Conservation (phyloP, 2,113 vertebrate species). For the Chloropsis hardwickii region DNA sequence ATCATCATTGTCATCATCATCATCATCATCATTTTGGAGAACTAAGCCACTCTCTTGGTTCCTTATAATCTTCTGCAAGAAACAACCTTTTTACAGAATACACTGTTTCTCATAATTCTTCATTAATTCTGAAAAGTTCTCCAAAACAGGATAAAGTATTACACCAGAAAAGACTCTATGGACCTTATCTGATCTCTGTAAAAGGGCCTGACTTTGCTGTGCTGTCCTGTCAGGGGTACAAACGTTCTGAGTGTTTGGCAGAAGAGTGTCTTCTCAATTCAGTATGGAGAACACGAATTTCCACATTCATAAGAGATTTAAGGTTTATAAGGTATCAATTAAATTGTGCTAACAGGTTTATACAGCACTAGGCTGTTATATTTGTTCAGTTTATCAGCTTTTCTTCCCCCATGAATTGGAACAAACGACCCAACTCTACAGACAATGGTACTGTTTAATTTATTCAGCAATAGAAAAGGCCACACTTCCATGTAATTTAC, state of each 20-base stretch:
- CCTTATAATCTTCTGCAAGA: not conserved
- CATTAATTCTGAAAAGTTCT: not conserved
- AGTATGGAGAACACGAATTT: not conserved
- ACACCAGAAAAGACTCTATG: not conserved
- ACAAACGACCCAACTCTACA: not conserved
- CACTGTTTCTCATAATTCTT: not conserved
- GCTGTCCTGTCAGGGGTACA: not conserved
- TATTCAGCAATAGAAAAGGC: not conserved
- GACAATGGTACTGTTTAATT: not conserved
- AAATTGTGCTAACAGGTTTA: not conserved
- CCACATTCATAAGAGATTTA: slow-evolving; percentile 8
- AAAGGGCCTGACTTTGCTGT: not conserved
- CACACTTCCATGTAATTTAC: not conserved
- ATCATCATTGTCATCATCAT: not conserved
- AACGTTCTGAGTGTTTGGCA: not conserved
- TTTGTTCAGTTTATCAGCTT: not conserved
- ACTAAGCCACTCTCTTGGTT: not conserved
- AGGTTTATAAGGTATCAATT: not conserved
- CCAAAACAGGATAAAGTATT: not conserved
- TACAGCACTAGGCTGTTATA: not conserved
- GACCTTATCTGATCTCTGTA: not conserved
- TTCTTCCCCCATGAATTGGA: not conserved
- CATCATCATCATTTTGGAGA: not conserved
- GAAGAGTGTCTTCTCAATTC: not conserved
- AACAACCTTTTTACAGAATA: not conserved